Conservation (phyloP, 2,888 invertebrate species). For the Monoplex corrugatus region DNA sequence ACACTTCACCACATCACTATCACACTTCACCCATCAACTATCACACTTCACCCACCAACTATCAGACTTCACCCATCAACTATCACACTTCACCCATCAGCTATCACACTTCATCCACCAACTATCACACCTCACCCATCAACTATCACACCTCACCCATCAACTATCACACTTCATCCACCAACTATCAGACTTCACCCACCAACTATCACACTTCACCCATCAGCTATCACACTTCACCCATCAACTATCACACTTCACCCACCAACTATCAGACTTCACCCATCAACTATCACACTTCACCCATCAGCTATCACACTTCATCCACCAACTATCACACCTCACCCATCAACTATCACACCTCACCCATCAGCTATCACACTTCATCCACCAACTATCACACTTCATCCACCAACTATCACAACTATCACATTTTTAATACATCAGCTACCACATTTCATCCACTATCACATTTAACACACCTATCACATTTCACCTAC, state of each 20-base stretch:
- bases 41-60: not conserved
- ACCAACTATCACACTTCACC: conserved; percentile 58
- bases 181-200: not conserved
- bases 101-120: not conserved
- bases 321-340: not conserved
- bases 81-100: not conserved
- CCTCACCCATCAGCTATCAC: not conserved
- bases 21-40: not conserved
- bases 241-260: conserved; percentile 63
- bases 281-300: not conserved
- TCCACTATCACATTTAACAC: too few species aligned
- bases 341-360: not conserved
- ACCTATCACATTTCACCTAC: not conserved
- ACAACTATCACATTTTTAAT: too few species aligned
- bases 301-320: conserved; percentile 50
- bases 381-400: not conserved
- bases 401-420: not conserved
- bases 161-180: not conserved
- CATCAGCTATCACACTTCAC: conserved; percentile 60
- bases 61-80: not conserved
- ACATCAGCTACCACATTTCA: not conserved
- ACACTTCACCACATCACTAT: too few species aligned
- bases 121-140: not conserved
- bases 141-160: too few species aligned
- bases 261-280: not conserved